Base-by-base conservation (phyloP, 2,888 invertebrate species). In the Ophion costatus region DNA sequence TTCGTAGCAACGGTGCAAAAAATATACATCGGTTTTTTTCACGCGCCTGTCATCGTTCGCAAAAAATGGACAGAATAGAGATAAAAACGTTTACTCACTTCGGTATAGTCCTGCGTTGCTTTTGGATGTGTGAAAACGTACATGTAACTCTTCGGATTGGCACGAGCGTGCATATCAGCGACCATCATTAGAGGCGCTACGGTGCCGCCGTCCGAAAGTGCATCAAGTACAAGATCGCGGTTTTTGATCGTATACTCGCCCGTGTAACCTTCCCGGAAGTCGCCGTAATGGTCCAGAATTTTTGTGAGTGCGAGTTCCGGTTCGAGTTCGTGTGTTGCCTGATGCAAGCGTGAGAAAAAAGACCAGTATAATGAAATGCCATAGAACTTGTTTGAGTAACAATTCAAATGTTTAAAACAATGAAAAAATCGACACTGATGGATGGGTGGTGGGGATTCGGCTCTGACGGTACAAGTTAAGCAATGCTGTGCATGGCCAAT, bases 121-220 rank as follows among this genome's bases (percentile, higher is more conserved):
- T 97, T 97, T 88, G 97, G 97, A 92, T 98, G 98, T 6, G 97
- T 96, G 91, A 98, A 98, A 38, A 98, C 97, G 92, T 98, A 98
- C 95, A 98, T 97, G 93, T 97, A 98, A 78, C 97, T 97, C 91
- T 96, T 96, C 0, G 96, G 95, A 94, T 97, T 97, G 38, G 96
- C 95, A 88, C 95, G 95, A 5, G 97, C 96, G 91, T 98, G 97
- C 92, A 96, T 96, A 93, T 96, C 95, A 22, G 96, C 97, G 85
- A 96, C 96, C 94, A 96, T 95, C 86, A 98, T 94, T 88, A 97
- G 94, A 0, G 98, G 98, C 0, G 98, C 97, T 29, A 97, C 96
- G 24, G 97, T 97, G 82, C 97, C 95, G 9, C 98, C 98, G 94
- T 99, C 98, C 77, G 98, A 98, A 85, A 99, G 95, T 83, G 98